Evolutionary conservation across 2,888 invertebrate genomes (phyloP), one percentile per base, ranked within the genome.

Genomic region (Fissipunctia ypsillon): DNA sequence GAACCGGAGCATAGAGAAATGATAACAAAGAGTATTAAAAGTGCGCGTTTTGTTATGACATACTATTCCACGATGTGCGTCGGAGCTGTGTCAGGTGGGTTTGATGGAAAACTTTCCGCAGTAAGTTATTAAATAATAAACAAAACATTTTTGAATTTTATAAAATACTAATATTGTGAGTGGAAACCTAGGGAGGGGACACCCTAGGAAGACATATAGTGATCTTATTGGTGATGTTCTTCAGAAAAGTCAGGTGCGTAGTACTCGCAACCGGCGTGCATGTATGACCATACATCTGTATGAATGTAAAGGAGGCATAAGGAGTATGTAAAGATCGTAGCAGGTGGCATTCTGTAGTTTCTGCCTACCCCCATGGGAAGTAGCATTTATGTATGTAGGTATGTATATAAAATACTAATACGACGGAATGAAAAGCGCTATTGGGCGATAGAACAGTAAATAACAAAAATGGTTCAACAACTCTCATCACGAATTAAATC

Each of bases 51-150:
- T 74, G 92, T 96, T 38, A 95, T 96, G 95, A 94, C 94, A 6
- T 94, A 91, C 83, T 96, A 96, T 83, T 91, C 95, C 22, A 92
- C 91, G 43, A 96, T 96, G 91, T 96, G 96, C 80, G 94, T 96
- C 3, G 94, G 94, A 28, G 96, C 96, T 9, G 95, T 96, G 68
- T 93, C 94, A 65, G 96, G 96, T 96, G 90, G 87, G 84, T 64
- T 73, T 57, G 31, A 75, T 50, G n/a, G 25, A 50, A 52, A 50
- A 41, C 4, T 10, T 64, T 19, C 31, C 10, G n/a, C 31, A 50
- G 16, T 12, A 12, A 43, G 3, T 43, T 43, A 35, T 70, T 52
- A 54, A 31, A 70, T 41, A 43, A 35, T 38, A 7, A 25, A 41
- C 14, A 50, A 57, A 57, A 43, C 10, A 41, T 45, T 50, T 52